A percentile compares a stretch with the other conserved stretches of the same genome.
These are phyloP conservation scores for Drosophila anceps DNA, from an alignment of 2,888 invertebrate species.

Conservation along the genomic window DNA sequence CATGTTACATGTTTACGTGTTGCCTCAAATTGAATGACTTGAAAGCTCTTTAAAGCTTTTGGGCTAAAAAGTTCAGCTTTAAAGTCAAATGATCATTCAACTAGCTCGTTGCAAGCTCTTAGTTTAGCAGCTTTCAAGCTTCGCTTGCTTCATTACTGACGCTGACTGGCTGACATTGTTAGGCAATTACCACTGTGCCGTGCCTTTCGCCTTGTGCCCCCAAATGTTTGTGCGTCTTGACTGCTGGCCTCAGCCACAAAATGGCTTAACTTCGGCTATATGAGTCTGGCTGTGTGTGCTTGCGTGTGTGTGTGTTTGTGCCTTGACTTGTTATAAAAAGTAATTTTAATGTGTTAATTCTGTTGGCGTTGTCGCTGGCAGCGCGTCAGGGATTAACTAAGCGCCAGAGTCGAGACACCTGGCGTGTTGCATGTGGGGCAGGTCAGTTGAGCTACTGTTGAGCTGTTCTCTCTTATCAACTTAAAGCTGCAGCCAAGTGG, in stretches of 20 bases:
- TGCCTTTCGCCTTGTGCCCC: constrained; percentile 16
- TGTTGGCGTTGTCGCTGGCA: constrained; percentile 63
- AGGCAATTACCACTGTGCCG: constrained; percentile 22
- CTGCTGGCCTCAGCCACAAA: constrained; percentile 47
- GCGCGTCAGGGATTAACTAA: constrained; percentile 56
- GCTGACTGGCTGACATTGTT: not conserved
- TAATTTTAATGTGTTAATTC: constrained; percentile 80
- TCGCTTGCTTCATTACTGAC: not conserved
- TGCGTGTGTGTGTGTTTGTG: constrained; percentile 21
- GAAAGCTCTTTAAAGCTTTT: too few species aligned
- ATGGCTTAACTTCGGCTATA: constrained; percentile 52
- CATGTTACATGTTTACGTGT: too few species aligned
- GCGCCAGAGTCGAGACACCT: not conserved
- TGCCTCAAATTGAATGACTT: too few species aligned
- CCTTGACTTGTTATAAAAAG: constrained; percentile 67
- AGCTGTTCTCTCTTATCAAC: constrained; percentile 26
- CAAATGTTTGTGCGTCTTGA: constrained; percentile 30
- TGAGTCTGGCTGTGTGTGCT: constrained; percentile 9
- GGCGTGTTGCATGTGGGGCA: constrained; percentile 3
- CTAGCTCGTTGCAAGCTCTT: not conserved
- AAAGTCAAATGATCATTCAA: too few species aligned
- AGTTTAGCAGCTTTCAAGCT: not conserved
- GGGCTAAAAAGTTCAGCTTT: not conserved
- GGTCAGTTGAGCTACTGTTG: constrained; percentile 24
- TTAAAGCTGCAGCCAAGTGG: constrained; percentile 51